These are phyloP conservation scores for Laspeyria flexula DNA, from an alignment of 2,888 invertebrate genomes.

Conservation along the genomic window DNA sequence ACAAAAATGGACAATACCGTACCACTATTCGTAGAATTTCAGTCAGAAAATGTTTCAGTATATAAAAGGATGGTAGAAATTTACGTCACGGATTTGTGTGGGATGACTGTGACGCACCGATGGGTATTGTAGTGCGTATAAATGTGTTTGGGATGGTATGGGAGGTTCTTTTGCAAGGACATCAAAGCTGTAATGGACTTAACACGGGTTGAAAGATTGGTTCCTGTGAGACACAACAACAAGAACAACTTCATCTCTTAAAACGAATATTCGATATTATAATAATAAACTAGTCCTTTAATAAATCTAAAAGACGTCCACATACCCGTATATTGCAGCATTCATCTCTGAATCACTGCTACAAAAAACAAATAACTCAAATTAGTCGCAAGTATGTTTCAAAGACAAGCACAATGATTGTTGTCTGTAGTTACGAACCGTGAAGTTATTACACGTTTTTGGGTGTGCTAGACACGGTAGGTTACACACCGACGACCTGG, in stretches of 20 bases:
- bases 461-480: conserved; percentile 42
- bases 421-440: conserved; percentile 38
- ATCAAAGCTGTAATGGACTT: conserved; percentile 4
- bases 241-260: no score
- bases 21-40: no score
- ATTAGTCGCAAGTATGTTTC: not conserved
- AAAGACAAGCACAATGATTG: conserved; percentile 5
- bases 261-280: no score
- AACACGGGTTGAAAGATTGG: not conserved
- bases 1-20: no score
- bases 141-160: conserved; percentile 16
- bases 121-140: conserved; percentile 3
- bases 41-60: no score
- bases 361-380: not conserved
- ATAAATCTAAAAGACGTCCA: not conserved
- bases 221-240: not conserved
- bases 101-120: conserved; percentile 24
- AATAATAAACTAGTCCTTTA: no score
- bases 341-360: not conserved
- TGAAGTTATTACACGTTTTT: conserved; percentile 48
- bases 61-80: conserved; percentile 23
- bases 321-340: not conserved
- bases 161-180: conserved; percentile 12
- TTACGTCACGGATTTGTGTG: conserved; percentile 11
- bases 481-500: conserved; percentile 51